phyloP scores from a whole-genome alignment of 2,797 vertebrate genomes.

The Macropus fuliginosus region DNA sequence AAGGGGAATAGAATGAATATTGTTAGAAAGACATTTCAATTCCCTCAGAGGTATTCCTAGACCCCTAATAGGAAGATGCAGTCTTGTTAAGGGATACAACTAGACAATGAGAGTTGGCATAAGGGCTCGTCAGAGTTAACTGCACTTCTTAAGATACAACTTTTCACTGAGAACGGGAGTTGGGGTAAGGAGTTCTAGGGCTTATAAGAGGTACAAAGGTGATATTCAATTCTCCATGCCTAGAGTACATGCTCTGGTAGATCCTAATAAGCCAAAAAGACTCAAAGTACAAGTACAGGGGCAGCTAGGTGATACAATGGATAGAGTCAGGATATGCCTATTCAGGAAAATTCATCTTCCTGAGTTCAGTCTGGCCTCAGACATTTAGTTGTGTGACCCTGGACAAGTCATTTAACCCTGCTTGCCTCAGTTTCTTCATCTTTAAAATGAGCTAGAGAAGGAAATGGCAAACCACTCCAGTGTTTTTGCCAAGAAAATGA shows the following conservation, averaged over 20 bases:
- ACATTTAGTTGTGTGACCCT: no score
- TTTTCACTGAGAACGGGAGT: neutral
- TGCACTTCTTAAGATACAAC: neutral
- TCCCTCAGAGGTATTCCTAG: neutral
- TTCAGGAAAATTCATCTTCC: no score
- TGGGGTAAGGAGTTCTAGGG: neutral
- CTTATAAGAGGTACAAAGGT: neutral
- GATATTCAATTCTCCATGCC: neutral
- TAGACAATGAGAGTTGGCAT: neutral
- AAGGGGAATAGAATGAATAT: neutral
- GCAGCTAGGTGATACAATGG: no score
- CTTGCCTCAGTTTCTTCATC: no score
- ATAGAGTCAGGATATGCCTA: no score
- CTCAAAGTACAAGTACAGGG: neutral
- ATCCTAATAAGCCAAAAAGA: neutral
- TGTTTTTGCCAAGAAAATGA: no score
- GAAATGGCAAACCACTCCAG: no score
- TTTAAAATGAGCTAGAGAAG: no score
- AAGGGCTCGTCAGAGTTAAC: neutral
- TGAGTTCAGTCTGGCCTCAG: no score
- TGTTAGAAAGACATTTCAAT: neutral
- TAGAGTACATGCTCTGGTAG: neutral
- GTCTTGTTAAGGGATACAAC: neutral
- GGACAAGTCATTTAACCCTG: no score
- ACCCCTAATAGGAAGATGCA: neutral